Base-by-base conservation (phyloP, 2,113 vertebrate genomes). In the Python bivittatus region DNA sequence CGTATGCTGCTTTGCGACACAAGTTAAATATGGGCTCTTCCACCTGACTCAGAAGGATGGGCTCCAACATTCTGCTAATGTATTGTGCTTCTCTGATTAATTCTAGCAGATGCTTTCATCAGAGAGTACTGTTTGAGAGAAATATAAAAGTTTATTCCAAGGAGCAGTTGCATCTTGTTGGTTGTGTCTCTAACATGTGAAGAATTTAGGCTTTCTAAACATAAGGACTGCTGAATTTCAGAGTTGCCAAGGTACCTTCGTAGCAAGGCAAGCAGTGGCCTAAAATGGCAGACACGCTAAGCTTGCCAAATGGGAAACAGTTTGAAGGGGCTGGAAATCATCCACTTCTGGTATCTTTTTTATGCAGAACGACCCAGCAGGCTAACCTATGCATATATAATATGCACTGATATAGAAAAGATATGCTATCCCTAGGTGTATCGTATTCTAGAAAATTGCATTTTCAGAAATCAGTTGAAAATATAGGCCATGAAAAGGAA, bases 141-240 rank as follows among this genome's bases (percentile, higher is more conserved):
- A 91, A 88, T 93, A 68, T 93, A 52, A 52, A 38, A 61, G 84
- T 85, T 93, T 53, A 94, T 0, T 6, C 95, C 92, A 93, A 94
- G 86, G 96, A 92, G 60, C 48, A 94, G 95, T 95, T 93, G 94
- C 92, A 91, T 64, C 94, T 97, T 94, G 91, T 93, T 0, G 87
- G 95, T 96, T 95, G 93, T 95, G 96, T 94, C 95, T 95, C 94
- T 94, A 88, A 93, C 96, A 88, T 93, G 94, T 94, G 95, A 97
- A 94, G 93, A 92, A 94, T 84, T 15, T 60, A 33, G 93, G 15
- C 92, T 93, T 94, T 90, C 95, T 93, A 91, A 88, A 94, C 95
- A 95, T 96, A 95, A 92, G 64, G 38, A 95, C 94, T 93, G 38
- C 88, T 93, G 6, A 72, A 86, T 92, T 95, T 96, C 54, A 52